Evolutionary conservation across 2,113 vertebrate genomes (phyloP), one percentile per base, ranked within the genome.

Genomic region (Paramisgurnus dabryanus): DNA sequence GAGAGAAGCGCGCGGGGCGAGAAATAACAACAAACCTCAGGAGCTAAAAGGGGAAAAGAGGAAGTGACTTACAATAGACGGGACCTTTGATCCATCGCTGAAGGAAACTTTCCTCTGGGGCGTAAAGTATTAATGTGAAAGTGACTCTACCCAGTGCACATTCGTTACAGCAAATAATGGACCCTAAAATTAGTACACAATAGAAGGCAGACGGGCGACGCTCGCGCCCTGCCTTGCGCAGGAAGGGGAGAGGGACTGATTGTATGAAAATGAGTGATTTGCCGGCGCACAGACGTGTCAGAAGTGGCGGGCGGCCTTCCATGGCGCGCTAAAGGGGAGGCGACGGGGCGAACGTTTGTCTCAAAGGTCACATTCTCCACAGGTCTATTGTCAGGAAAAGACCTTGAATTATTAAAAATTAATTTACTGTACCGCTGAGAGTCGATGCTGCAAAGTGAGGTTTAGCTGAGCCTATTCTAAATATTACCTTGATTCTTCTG

Each of bases 151-250:
- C 91, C 89, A 84, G 84, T 79, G 86, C 89, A 90, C 92, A 89
- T 93, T 93, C 92, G 90, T 92, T 91, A 90, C 78, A 73, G 15
- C 87, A 86, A 92, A 94, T 94, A 94, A 94, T 94, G 90, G 83
- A 94, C 88, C 86, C 95, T 96, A 97, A 96, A 97, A 93, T 95
- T 96, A 98, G 95, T 94, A 95, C 92, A 96, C 96, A 97, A 95
- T 96, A 93, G 95, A 87, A 87, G 90, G 91, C 92, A 89, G 92
- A 89, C 87, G 84, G 91, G 90, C 86, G 88, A 89, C 88, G 86
- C 91, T 93, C 80, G 90, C 89, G 84, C 84, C 87, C 88, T 89
- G 90, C 90, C 89, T 87, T 88, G 90, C 57, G 90, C 91, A 93
- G 93, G 93, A 93, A 93, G 92, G 71, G 91, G 90, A 91, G 91